A percentile compares a stretch with the other conserved stretches of the same genome.
Conservation (phyloP, 2,888 invertebrate species). For the Lypha dubia region DNA sequence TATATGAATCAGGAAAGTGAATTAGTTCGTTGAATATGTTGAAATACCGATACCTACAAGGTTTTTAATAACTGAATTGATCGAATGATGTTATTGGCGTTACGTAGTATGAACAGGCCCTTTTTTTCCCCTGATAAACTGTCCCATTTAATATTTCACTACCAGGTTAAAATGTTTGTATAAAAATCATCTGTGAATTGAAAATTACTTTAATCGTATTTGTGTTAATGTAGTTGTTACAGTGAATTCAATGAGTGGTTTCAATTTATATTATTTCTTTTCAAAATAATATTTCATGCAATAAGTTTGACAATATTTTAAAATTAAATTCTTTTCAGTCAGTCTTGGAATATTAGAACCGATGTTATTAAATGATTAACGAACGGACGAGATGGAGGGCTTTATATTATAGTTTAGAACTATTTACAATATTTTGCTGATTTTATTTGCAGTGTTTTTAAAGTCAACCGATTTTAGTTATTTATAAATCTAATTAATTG, state of each 20-base stretch:
- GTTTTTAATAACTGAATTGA: too few species aligned
- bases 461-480: background rate
- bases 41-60: too few species aligned
- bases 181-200: constrained; percentile 4
- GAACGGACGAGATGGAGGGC: background rate
- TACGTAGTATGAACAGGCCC: too few species aligned
- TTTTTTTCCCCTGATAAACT: background rate
- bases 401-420: background rate
- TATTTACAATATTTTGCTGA: constrained; percentile 24
- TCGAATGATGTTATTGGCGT: too few species aligned
- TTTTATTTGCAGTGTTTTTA: background rate
- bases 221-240: constrained; percentile 25
- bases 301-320: background rate
- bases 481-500: constrained; percentile 1
- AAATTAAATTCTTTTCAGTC: background rate
- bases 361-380: background rate
- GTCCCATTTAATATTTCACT: background rate
- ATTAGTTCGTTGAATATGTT: too few species aligned
- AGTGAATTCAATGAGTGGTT: constrained; percentile 36
- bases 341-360: background rate
- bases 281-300: constrained; percentile 45
- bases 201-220: background rate
- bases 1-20: too few species aligned
- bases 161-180: background rate
- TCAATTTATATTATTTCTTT: constrained; percentile 1